Percentiles rank a stretch among this genome's conserved stretches.
Conservation (phyloP, 1,140 invertebrate species). For the Aphaenogaster ashmeadi region DNA sequence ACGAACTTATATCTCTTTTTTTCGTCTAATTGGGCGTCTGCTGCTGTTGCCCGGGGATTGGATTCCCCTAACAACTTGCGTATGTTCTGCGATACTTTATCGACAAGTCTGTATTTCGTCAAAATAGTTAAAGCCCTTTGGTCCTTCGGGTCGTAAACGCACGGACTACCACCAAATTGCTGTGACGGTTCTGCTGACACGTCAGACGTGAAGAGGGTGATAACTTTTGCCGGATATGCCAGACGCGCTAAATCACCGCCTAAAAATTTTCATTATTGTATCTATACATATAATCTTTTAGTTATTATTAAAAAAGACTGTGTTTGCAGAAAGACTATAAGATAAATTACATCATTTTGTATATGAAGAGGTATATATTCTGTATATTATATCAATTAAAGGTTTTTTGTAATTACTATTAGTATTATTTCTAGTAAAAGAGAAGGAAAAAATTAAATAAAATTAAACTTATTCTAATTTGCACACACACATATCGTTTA, state of each 20-base stretch:
- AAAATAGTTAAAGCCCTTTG: constrained; percentile 82
- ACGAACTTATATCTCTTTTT: constrained; percentile 80
- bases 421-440: background rate
- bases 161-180: constrained; percentile 90
- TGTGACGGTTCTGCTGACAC: constrained; percentile 89
- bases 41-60: background rate
- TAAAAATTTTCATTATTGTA: constrained; percentile 64
- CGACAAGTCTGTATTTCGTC: constrained; percentile 81
- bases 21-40: constrained; percentile 63
- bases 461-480: background rate
- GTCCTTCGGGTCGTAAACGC: constrained; percentile 85
- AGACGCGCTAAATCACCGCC: constrained; percentile 89
- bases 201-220: constrained; percentile 91
- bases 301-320: background rate
- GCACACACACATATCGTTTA: background rate
- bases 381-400: background rate
- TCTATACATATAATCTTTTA: background rate
- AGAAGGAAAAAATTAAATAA: background rate
- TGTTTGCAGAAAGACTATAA: background rate
- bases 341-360: background rate
- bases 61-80: constrained; percentile 65
- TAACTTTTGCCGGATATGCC: constrained; percentile 87
- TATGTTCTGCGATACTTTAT: constrained; percentile 62
- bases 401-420: background rate
- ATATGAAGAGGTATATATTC: background rate